Percentiles rank a stretch among this genome's conserved stretches.
phyloP scores from a whole-genome alignment of 1,140 invertebrate species.

The Drosophila trapezifrons region DNA sequence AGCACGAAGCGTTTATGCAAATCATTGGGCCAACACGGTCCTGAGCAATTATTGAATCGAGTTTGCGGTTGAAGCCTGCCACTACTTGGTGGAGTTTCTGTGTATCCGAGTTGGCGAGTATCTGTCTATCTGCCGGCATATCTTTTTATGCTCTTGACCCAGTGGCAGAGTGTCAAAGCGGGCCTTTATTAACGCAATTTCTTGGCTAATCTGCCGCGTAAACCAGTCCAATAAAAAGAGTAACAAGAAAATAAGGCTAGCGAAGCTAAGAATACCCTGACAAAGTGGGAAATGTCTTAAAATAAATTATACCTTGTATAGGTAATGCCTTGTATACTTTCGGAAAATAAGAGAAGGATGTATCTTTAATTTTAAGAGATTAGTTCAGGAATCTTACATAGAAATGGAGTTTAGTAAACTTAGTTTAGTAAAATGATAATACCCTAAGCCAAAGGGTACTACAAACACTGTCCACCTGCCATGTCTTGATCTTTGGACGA shows the following conservation, averaged over 20 bases:
- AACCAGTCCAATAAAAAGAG: constrained; percentile 34
- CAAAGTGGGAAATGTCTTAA: neutral
- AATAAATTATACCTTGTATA: neutral
- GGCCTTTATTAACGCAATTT: constrained; percentile 54
- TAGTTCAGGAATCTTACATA: no score
- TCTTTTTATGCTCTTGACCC: constrained; percentile 68
- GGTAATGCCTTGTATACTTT: no score
- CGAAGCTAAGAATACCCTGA: constrained; percentile 1
- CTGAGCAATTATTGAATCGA: constrained; percentile 63
- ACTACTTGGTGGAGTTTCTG: constrained; percentile 20
- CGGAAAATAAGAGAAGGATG: neutral
- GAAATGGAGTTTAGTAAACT: neutral
- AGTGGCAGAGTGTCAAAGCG: constrained; percentile 68
- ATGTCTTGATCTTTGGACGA: constrained; percentile 56
- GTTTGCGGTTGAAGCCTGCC: constrained; percentile 41
- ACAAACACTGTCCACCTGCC: constrained; percentile 33
- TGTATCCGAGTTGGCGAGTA: neutral
- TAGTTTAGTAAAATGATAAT: neutral
- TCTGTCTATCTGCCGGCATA: constrained; percentile 4
- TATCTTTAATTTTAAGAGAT: neutral
- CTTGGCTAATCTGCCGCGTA: constrained; percentile 34
- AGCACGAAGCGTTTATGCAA: constrained; percentile 66
- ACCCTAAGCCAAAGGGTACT: neutral
- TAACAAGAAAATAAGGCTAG: constrained; percentile 7
- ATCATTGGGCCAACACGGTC: constrained; percentile 55